Base-by-base conservation (phyloP, 2,113 vertebrate genomes). In the Sinocyclocheilus maitianheensis region DNA sequence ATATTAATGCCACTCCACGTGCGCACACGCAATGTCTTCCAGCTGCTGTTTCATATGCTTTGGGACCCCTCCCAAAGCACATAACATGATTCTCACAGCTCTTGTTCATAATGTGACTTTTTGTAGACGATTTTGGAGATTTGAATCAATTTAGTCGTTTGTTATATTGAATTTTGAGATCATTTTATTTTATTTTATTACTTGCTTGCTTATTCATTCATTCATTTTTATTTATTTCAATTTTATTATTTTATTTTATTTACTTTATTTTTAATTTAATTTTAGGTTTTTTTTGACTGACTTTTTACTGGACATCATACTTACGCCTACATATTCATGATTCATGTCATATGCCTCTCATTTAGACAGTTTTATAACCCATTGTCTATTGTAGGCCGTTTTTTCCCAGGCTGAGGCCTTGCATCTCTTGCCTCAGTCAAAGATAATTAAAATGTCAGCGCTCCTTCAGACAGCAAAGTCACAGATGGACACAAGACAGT, bases 361-460 rank as follows among this genome's bases (percentile, higher is more conserved):
- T 82, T 77, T 65, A 75, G 72, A 82, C 78, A 67, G 20, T 85
- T 86, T 83, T 85, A 81, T 76, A 58, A 60, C 78, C 83, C 20
- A 13, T 83, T 51, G 62, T 85, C 89, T 81, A 65, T 88, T 90
- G 87, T 90, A 55, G 48, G 46, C 67, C 69, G 18, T 71, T 84
- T 88, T 88, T 65, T 87, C 81, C 83, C 83, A 77, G 58, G 72
- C 86, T 34, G 14, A 43, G 37, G 81, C 77, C 40, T 58, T 22
- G 13, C 8, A 26, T 22, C 71, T 67, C 62, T 84, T 77, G 7
- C 71, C 65, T 87, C 77, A 86, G 80, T 88, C 86, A 85, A 82
- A 84, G 85, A 84, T 83, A 88, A 89, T 90, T 89, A 88, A 89
- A 85, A 74, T 88, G 88, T 89, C 90, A 89, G 84, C 10, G 55